Evolutionary conservation across 64 coral and sea anemone genomes (phyloP), one percentile per base, ranked within the genome.

Genomic region (Montipora efflorescens): DNA sequence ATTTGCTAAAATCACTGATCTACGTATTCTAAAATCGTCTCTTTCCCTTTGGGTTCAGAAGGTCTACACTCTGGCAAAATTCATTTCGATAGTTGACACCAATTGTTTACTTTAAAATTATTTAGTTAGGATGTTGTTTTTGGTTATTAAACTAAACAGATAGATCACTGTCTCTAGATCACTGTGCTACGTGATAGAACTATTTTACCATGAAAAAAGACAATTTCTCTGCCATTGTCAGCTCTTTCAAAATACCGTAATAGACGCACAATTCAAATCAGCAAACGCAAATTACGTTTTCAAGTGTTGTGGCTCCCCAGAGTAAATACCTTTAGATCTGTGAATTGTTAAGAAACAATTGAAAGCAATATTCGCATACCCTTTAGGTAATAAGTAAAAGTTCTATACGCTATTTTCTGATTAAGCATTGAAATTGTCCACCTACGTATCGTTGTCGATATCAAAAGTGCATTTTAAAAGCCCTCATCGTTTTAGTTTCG

Each of bases 221-320:
- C 62, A 23, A 71, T 66, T 71, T 18, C 44, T 12, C 14, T 51
- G 47, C 45, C 19, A 20, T 86, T 86, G 82, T 68, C 82, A 86
- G 8, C 15, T 0, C 18, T 20, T 71, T n/a, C 22, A 67, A 10
- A 48, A 25, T 15, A 47, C 28, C 13, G 68, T 43, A 51, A 71
- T 22, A 14, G 21, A 71, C 22, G 82, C 49, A 71, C 47, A 83
- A 72, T 71, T 45, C 19, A 57, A 12, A 6, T 18, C 82, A 71
- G 82, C 82, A 71, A 86, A 51, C 36, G 82, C 45, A 86, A 86
- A 86, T 49, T 62, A 19, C 69, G 20, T 69, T 85, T 62, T 85
- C 46, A 69, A 85, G 82, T 85, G 45, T 48, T 51, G 46, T 67
- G 13, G 36, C 45, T 28, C 82, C n/a, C 50, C 22, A 71, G 66